Evolutionary conservation across 2,888 invertebrate genomes (phyloP).

Genomic region (Tineola bisselliella): DNA sequence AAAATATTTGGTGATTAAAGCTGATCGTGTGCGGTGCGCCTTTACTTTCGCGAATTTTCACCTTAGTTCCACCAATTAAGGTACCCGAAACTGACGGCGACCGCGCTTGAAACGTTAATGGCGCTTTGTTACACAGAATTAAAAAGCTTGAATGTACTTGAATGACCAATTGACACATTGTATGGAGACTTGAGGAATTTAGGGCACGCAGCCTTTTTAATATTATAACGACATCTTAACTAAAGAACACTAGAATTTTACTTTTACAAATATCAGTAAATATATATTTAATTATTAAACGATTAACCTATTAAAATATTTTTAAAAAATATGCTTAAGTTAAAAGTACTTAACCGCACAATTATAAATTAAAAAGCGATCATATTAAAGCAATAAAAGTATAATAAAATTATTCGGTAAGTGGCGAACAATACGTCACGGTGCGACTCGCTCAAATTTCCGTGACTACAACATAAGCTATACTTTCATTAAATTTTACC

Average conservation of each 20-base stretch:
- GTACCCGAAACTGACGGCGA: constrained; percentile 4
- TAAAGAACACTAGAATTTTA: background rate
- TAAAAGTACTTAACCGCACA: background rate
- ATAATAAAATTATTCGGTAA: background rate
- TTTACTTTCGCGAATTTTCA: constrained; percentile 19
- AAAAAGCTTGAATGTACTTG: background rate
- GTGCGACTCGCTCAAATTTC: background rate
- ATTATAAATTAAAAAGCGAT: background rate
- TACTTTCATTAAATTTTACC: constrained; percentile 7
- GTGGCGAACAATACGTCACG: background rate
- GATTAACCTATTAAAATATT: too few relatives aligned
- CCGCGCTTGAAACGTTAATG: background rate
- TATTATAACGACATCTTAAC: background rate
- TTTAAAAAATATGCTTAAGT: too few relatives aligned
- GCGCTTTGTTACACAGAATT: background rate
- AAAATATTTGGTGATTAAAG: constrained; percentile 55
- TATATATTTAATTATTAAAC: background rate
- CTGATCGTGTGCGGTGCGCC: constrained; percentile 30
- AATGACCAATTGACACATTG: background rate
- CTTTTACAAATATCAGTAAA: background rate
- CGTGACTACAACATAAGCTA: background rate
- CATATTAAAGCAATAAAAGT: background rate
- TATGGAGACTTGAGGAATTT: background rate
- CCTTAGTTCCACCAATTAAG: constrained; percentile 18
- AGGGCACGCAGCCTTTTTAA: background rate